Evolutionary conservation across 2,113 vertebrate species (phyloP), one percentile per base, ranked within the genome.

Genomic region (Gambusia affinis): DNA sequence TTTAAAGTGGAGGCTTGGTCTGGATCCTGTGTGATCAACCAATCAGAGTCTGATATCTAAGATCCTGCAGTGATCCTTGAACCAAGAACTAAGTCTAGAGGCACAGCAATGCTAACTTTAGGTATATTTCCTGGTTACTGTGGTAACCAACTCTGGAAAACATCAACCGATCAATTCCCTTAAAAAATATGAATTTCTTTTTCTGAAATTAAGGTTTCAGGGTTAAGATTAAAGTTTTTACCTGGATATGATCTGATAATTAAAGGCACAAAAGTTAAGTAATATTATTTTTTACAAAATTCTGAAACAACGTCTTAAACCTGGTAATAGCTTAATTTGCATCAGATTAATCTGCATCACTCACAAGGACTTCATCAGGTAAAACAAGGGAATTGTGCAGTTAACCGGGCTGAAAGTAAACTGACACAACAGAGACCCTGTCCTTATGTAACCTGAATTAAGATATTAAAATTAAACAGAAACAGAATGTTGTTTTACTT

Each of bases 371-470:
- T 17, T 54, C 6, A 54, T 54, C 24, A n/a, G 7, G 0, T 57
- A 5, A 57, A 57, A n/a, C 6, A 8, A 54, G 51, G 51, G 51
- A 54, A 67, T 75, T 60, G 22, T 79, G 77, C 67, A 69, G 67
- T 33, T 54, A 73, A 62, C 61, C 2, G 2, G 42, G 51, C 33
- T 72, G 71, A n/a, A 57, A 24, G 10, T 7, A 57, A 57, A 57
- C 47, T 15, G 39, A 42, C 39, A 4, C 44, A 79, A 83, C 60
- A 10, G 69, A 75, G 3, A 71, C 30, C 27, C 47, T 54, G 69
- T 82, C 75, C 72, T 67, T 37, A 70, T 60, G n/a, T 75, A 74
- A 81, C 69, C 82, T 72, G 12, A 57, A 57, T 3, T 10, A 57
- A 57, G 51, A 72, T 33, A 31, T 31, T 17, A 30, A 22, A 19